These are phyloP conservation scores for Colistium nudipinnis DNA, from an alignment of 2,113 vertebrate genomes.

Conservation along the genomic window DNA sequence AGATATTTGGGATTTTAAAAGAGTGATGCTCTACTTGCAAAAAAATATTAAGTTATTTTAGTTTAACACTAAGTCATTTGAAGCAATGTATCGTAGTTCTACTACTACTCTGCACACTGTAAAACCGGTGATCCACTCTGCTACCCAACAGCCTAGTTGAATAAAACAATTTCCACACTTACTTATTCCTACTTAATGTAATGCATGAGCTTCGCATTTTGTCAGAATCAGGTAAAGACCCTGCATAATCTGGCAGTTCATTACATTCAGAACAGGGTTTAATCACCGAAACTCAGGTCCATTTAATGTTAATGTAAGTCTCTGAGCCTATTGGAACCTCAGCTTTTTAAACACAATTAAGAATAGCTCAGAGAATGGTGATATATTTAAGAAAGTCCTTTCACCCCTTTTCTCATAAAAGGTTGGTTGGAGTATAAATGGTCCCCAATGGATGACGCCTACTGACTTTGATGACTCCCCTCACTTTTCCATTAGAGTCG, in stretches of 20 bases:
- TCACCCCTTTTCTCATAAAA: no score
- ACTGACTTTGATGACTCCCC: background rate
- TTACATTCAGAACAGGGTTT: slow-evolving; percentile 10
- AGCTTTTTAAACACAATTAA: no score
- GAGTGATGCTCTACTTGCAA: no score
- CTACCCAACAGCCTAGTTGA: background rate
- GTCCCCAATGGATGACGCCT: background rate
- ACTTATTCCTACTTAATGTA: slow-evolving; percentile 2
- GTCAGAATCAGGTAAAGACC: slow-evolving; percentile 6
- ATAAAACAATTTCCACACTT: slow-evolving; percentile 1
- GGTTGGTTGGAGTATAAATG: no score
- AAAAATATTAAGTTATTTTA: no score
- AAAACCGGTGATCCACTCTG: background rate
- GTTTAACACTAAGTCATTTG: background rate
- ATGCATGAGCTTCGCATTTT: slow-evolving; percentile 7
- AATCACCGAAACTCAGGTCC: background rate
- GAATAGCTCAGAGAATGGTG: background rate
- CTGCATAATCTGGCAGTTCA: slow-evolving; percentile 7
- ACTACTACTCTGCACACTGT: no score
- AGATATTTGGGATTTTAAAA: background rate
- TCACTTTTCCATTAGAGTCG: no score
- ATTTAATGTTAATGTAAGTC: background rate
- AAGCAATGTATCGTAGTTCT: background rate
- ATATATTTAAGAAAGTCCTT: no score
- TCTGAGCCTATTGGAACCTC: background rate